Conservation (phyloP, 2,113 vertebrate genomes). For the Silurus asotus region DNA sequence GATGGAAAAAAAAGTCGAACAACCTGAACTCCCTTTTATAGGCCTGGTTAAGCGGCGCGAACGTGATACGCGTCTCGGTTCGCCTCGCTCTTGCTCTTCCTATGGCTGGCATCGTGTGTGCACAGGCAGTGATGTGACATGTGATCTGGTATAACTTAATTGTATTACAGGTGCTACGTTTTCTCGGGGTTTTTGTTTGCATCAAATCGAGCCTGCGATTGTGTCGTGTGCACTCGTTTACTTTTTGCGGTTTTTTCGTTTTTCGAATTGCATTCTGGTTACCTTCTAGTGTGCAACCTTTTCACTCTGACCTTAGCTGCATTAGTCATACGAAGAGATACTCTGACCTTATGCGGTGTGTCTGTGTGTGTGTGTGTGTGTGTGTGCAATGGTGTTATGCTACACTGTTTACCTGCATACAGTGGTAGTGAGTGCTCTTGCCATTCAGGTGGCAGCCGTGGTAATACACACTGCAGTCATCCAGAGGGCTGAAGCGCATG, state of each 20-base stretch:
- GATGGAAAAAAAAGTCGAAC: conserved; percentile 65
- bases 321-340: conserved; percentile 10
- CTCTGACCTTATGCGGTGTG: neutral
- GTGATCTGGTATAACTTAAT: neutral
- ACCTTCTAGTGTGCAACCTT: neutral
- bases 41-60: conserved; percentile 48
- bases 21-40: conserved; percentile 69
- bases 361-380: conserved; percentile 5
- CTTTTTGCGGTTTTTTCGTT: neutral
- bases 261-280: neutral
- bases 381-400: conserved; percentile 21
- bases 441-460: conserved; percentile 98
- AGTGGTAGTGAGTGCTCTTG: conserved; percentile 99
- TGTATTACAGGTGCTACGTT: neutral
- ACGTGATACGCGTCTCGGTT: conserved; percentile 30
- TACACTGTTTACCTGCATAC: conserved; percentile 89
- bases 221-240: neutral
- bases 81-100: neutral
- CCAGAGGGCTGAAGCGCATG: conserved; percentile 99
- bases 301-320: neutral
- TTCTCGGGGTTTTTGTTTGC: neutral
- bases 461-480: conserved; percentile 98
- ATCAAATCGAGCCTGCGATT: neutral
- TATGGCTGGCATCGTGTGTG: neutral
- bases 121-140: neutral